Evolutionary conservation across 2,888 invertebrate species (phyloP), one percentile per base, ranked within the genome.

Genomic region (Tachina fera): DNA sequence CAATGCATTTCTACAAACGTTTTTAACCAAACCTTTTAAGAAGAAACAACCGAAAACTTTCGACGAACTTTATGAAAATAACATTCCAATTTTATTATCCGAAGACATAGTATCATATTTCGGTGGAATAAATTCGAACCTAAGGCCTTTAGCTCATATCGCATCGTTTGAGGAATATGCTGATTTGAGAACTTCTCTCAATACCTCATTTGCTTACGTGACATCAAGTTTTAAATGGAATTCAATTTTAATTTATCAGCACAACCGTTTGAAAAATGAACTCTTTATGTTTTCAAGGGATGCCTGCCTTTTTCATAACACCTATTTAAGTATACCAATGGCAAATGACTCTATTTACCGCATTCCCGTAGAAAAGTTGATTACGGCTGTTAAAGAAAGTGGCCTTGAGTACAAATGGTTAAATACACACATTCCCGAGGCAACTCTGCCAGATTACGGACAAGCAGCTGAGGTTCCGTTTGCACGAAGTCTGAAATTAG

Each of bases 351-450:
- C 80, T 13, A 78, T 87, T 13, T 87, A 84, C 49, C 77, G 71
- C 3, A 58, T 45, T 2, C 9, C 81, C 0, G 70, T 88, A 10
- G 65, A 87, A 10, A 10, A 53, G 2, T 78, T 83, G 43, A 43
- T 87, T 3, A n/a, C 75, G 41, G 45, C 77, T 14, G 49, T 80
- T 8, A 60, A 61, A 0, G 84, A 84, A 0, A 60, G 67, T 41
- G 88, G 88, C 10, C 68, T 88, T 0, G 75, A 83, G 56, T 10
- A 71, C 22, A 72, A 76, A 22, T 87, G 87, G 87, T 61, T 74
- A 4, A 9, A 13, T 3, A 81, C 56, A 10, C 67, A 67, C 39
- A 76, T 83, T 22, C 58, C 67, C 60, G 84, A 84, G 16, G 31
- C 31, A 49, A 11, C 3, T 39, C 16, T 9, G 0, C 1, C 10